Evolutionary conservation across 2,888 invertebrate genomes (phyloP).

Genomic region (Cephonodes hylas): DNA sequence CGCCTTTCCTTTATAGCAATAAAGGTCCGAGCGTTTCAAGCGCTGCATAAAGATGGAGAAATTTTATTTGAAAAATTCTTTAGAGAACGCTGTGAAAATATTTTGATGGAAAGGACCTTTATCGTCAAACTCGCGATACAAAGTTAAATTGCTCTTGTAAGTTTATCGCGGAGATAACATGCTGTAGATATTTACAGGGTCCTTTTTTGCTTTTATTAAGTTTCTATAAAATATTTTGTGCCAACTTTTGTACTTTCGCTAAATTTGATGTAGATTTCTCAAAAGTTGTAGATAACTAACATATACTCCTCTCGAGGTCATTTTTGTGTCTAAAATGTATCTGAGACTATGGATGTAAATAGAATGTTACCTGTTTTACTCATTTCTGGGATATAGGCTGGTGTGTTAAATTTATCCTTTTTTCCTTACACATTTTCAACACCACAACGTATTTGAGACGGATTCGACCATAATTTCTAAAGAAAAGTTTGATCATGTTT

Average conservation of each 20-base stretch:
- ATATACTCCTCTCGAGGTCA: no score
- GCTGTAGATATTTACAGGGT: background rate
- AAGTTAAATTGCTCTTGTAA: background rate
- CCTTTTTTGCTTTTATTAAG: background rate
- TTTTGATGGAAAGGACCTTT: background rate
- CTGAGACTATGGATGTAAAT: no score
- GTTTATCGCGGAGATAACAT: background rate
- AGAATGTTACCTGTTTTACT: no score
- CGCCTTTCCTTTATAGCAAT: background rate
- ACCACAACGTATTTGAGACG: no score
- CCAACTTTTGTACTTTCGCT: background rate
- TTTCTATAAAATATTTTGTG: background rate
- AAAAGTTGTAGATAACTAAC: no score
- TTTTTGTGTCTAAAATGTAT: no score
- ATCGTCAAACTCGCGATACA: background rate
- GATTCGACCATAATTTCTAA: no score
- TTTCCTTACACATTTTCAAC: no score
- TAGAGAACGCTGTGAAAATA: background rate
- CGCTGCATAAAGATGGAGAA: background rate
- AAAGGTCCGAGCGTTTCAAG: background rate
- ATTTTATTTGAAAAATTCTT: background rate
- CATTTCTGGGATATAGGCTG: no score
- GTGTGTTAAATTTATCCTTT: no score
- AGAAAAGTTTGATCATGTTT: no score
- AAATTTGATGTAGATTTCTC: no score